Base-by-base conservation (phyloP, 2,113 vertebrate genomes). In the Monopterus albus region DNA sequence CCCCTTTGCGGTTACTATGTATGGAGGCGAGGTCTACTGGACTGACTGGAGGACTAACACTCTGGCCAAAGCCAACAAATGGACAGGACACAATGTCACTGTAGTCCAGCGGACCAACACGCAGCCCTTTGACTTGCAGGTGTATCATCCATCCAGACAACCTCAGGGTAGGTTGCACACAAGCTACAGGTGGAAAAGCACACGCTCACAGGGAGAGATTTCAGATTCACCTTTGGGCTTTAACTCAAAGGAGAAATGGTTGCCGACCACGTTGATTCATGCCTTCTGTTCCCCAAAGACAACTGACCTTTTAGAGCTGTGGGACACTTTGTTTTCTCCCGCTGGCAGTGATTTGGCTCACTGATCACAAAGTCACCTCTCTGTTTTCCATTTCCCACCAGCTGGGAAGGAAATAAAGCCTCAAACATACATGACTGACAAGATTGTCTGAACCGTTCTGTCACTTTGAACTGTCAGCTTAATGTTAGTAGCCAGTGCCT, bases 1-100 rank as follows among this genome's bases (percentile, higher is more conserved):
- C 81, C 97, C 97, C 1, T 98, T 98, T 6, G 97, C 97, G 0
- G 97, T 99, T 84, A 98, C 97, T 10, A 94, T 99, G 26, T 99
- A 98, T 0, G 97, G 97, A 0, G 97, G 97, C 0, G 97, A 99
- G 84, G 96, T 99, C 4, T 99, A 99, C 88, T 99, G 97, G 97
- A 99, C 97, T 0, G 97, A 99, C 91, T 99, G 97, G 97, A 90
- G 96, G 39, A 99, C 97, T 52, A 99, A 99, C 90, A 99, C 97
- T 0, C 82, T 99, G 87, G 96, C 97, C 84, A 98, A 97, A 90
- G 97, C 97, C 83, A 99, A 98, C 93, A 99, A 99, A 84, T 98
- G 97, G 97, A 99, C 96, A 0, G 97, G 97, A 53, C 94, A 96
- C 91, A 97, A 98, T 0, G 97, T 99, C 79, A 98, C 96, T 0